Conservation (phyloP, 1,140 invertebrate species). For the Drosophila erecta region DNA sequence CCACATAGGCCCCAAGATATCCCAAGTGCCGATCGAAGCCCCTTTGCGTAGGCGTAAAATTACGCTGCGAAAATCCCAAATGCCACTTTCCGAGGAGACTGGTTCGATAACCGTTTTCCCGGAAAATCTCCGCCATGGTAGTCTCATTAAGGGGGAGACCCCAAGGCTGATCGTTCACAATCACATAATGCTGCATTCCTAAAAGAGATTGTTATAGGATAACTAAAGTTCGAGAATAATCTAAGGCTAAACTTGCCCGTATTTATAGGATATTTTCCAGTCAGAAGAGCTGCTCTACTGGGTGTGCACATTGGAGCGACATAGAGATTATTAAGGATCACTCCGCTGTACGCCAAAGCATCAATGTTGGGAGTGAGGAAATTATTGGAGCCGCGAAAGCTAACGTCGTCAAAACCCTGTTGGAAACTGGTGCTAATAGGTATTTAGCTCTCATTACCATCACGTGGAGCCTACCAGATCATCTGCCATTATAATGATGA, state of each 20-base stretch:
- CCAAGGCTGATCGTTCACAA: conserved; percentile 89
- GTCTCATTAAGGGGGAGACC: conserved; percentile 91
- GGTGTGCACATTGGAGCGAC: conserved; percentile 91
- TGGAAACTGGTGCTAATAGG: background rate
- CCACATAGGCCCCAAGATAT: conserved; percentile 92
- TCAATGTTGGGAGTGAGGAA: conserved; percentile 94
- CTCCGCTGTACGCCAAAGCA: conserved; percentile 90
- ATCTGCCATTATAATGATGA: conserved; percentile 87
- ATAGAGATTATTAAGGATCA: conserved; percentile 91
- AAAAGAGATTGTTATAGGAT: background rate
- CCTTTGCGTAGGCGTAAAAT: conserved; percentile 90
- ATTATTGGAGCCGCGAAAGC: conserved; percentile 94
- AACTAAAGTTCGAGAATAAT: too few relatives aligned
- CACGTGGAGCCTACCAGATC: conserved; percentile 85
- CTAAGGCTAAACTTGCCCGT: conserved; percentile 85
- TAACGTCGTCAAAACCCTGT: conserved; percentile 94
- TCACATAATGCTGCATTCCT: conserved; percentile 93
- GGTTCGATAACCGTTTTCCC: conserved; percentile 91
- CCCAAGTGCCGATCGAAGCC: conserved; percentile 94
- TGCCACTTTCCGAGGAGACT: conserved; percentile 97
- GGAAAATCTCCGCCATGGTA: conserved; percentile 91
- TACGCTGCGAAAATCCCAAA: conserved; percentile 88
- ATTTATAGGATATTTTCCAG: conserved; percentile 93
- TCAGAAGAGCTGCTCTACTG: conserved; percentile 91
- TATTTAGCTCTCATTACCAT: background rate